Evolutionary conservation across 2,113 vertebrate species (phyloP), one percentile per base, ranked within the genome.

Genomic region (Ptilorrhoa leucosticta): DNA sequence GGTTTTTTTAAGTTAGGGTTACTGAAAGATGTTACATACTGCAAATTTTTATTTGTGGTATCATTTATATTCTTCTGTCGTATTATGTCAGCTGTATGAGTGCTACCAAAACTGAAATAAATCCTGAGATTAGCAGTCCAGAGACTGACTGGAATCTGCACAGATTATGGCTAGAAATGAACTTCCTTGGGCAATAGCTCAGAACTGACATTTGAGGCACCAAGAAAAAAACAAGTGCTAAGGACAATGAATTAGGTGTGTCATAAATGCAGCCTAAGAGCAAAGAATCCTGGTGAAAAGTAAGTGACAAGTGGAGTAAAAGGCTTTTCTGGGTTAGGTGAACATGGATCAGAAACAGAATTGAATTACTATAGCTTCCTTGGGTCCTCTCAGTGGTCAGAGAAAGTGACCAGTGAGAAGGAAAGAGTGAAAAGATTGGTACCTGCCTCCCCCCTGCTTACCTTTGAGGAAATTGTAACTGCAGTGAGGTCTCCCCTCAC

Each of bases 381-480:
- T 39, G 16, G 30, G 40, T 54, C 16, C 15, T 79, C 4, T 30
- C 47, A 47, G 23, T 63, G n/a, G 11, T 47, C 40, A 24, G 12
- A 20, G 17, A 33, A 73, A 48, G 19, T 30, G n/a, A 56, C 8
- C 42, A 65, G 15, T 56, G 19, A n/a, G 37, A 54, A 40, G 9
- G 12, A 63, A 53, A 37, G 45, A 69, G 10, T 54, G 27, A 53
- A 69, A 53, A 33, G n/a, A 19, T 61, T 39, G 15, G 23, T 70
- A n/a, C 28, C 19, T 54, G 6, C 31, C 15, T 56, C 12, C 14
- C 5, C 4, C 0, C 4, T 3, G 0, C 27, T 60, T 60, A 11
- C 9, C 37, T 33, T 28, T 4, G 7, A 51, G 39, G 63, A 33
- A 27, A 8, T 10, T 87, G 54, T 15, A 45, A 4, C 11, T 37